Evolutionary conservation across 2,797 vertebrate species (phyloP).

Genomic region (Arctocebus calabarensis): DNA sequence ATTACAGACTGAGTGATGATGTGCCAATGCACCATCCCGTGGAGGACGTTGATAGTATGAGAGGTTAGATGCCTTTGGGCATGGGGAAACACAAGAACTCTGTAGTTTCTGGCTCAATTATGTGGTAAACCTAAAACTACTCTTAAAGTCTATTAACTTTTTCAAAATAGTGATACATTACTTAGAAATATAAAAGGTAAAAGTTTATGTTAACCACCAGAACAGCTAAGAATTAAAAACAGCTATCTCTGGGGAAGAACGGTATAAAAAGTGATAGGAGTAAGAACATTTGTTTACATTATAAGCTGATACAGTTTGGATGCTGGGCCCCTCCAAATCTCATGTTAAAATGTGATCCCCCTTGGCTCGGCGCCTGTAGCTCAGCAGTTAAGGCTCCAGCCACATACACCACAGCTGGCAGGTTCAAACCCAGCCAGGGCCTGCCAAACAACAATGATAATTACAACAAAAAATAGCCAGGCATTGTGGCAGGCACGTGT

Average conservation of each 20-base stretch:
- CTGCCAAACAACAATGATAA: too few relatives aligned
- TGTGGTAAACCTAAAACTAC: background rate
- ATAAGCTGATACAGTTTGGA: background rate
- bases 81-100: background rate
- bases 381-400: too few relatives aligned
- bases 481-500: too few relatives aligned
- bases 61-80: background rate
- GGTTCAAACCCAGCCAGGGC: too few relatives aligned
- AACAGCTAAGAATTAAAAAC: constrained; percentile 9
- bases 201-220: constrained; percentile 11
- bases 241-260: background rate
- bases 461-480: too few relatives aligned
- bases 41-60: background rate
- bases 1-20: background rate
- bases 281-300: background rate
- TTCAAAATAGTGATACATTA: background rate
- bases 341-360: too few relatives aligned
- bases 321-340: too few relatives aligned
- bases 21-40: background rate
- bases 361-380: too few relatives aligned
- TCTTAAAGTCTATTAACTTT: background rate
- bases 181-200: background rate
- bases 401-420: too few relatives aligned
- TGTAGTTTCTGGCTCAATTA: background rate
- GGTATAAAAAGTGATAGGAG: background rate